These are phyloP conservation scores for Gasteruption jaculator DNA, from an alignment of 2,888 invertebrate genomes.

Conservation along the genomic window DNA sequence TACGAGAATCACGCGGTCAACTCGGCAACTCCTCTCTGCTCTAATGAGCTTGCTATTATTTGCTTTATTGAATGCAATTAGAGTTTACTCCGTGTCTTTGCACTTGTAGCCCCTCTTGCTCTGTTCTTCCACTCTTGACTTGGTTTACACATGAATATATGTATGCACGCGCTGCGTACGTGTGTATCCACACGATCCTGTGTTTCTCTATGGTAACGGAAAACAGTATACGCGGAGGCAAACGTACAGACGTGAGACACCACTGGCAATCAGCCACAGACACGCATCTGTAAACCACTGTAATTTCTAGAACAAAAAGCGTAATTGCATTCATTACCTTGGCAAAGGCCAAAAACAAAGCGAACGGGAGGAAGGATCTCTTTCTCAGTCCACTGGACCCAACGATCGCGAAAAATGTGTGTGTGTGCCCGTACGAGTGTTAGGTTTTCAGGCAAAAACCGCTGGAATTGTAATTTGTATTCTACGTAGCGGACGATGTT, in stretches of 20 bases:
- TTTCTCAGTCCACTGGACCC: too few relatives aligned
- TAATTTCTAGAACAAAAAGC: slow-evolving; percentile 47
- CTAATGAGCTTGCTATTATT: slow-evolving; percentile 51
- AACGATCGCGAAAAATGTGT: too few relatives aligned
- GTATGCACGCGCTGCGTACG: slow-evolving; percentile 4
- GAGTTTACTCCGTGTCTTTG: slow-evolving; percentile 46
- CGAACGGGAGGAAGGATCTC: slow-evolving; percentile 22
- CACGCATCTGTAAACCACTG: slow-evolving; percentile 39
- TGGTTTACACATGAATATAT: slow-evolving; percentile 15
- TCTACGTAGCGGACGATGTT: too few relatives aligned
- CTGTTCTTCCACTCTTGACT: slow-evolving; percentile 20
- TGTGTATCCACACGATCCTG: too few relatives aligned
- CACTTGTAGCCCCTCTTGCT: not conserved
- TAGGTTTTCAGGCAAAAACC: too few relatives aligned
- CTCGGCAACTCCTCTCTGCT: slow-evolving; percentile 40
- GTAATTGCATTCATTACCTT: slow-evolving; percentile 47
- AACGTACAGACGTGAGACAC: slow-evolving; percentile 21
- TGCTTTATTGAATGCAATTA: slow-evolving; percentile 50
- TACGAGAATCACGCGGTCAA: slow-evolving; percentile 38
- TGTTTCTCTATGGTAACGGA: too few relatives aligned
- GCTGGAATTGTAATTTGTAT: too few relatives aligned
- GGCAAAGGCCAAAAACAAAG: slow-evolving; percentile 37
- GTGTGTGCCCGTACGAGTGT: too few relatives aligned
- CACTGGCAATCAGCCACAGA: slow-evolving; percentile 42
- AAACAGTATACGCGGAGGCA: too few relatives aligned